Percentiles rank a stretch among this genome's conserved stretches.
These are phyloP conservation scores for Bombus balteatus DNA, from an alignment of 1,140 invertebrate genomes.

Conservation along the genomic window DNA sequence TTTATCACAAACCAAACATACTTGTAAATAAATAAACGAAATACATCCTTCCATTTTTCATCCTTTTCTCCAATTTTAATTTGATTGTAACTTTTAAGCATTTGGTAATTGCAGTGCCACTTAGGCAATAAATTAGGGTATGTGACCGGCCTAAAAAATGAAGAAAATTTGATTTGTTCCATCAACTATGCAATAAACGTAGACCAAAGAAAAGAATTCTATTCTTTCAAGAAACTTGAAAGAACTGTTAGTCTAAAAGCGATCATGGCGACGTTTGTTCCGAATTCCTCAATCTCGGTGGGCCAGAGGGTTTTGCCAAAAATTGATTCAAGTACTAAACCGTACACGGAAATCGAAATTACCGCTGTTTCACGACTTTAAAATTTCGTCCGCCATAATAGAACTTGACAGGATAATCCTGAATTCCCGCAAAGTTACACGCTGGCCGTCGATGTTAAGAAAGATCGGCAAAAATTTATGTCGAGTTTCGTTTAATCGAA, in stretches of 20 bases:
- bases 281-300: background rate
- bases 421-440: background rate
- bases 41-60: background rate
- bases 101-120: background rate
- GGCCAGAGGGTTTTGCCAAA: background rate
- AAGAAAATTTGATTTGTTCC: background rate
- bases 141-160: background rate
- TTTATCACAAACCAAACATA: background rate
- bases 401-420: background rate
- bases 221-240: background rate
- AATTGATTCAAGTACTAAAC: background rate
- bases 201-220: constrained; percentile 20
- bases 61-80: background rate
- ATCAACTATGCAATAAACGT: background rate
- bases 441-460: background rate
- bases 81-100: background rate
- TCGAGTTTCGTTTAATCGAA: background rate
- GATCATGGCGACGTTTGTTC: background rate
- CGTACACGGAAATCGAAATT: too few relatives aligned
- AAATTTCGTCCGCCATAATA: background rate
- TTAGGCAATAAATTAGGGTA: background rate
- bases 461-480: constrained; percentile 19
- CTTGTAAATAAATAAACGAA: background rate
- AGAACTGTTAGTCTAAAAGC: background rate
- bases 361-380: too few relatives aligned